A percentile compares a stretch with the other conserved stretches of the same genome.
phyloP scores from a whole-genome alignment of 2,888 invertebrate genomes.

The Synanthedon andrenaeformis region DNA sequence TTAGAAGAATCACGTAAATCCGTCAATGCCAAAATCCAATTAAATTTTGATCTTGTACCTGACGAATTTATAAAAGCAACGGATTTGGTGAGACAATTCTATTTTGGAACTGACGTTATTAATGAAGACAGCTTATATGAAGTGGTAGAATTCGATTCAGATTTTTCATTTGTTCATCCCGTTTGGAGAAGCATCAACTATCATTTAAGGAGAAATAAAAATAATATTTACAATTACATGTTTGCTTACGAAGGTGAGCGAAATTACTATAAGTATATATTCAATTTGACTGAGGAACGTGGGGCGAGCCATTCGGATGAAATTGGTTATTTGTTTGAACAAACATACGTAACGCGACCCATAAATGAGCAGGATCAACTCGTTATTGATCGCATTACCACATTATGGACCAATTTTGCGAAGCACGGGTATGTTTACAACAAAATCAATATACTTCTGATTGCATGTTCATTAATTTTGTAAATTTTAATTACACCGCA shows the following conservation, averaged over 20 bases:
- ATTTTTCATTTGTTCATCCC: slow-evolving; percentile 29
- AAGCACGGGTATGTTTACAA: slow-evolving; percentile 31
- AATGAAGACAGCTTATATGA: slow-evolving; percentile 13
- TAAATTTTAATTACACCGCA: too few species aligned
- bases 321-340: slow-evolving; percentile 32
- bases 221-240: slow-evolving; percentile 31
- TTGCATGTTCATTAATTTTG: not conserved
- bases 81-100: slow-evolving; percentile 4
- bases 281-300: slow-evolving; percentile 3
- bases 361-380: slow-evolving; percentile 31
- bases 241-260: slow-evolving; percentile 31
- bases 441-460: not conserved
- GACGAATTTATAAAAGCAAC: not conserved
- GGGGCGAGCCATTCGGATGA: slow-evolving; percentile 37
- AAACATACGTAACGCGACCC: slow-evolving; percentile 6
- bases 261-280: slow-evolving; percentile 5
- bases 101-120: slow-evolving; percentile 4
- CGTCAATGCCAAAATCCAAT: not conserved
- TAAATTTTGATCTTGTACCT: not conserved
- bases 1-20: not conserved
- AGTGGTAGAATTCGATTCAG: slow-evolving; percentile 30
- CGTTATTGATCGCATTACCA: slow-evolving; percentile 33
- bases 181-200: slow-evolving; percentile 23
- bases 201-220: slow-evolving; percentile 17
- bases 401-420: slow-evolving; percentile 48